phyloP scores from a whole-genome alignment of 2,888 invertebrate species.

The Patella depressa region DNA sequence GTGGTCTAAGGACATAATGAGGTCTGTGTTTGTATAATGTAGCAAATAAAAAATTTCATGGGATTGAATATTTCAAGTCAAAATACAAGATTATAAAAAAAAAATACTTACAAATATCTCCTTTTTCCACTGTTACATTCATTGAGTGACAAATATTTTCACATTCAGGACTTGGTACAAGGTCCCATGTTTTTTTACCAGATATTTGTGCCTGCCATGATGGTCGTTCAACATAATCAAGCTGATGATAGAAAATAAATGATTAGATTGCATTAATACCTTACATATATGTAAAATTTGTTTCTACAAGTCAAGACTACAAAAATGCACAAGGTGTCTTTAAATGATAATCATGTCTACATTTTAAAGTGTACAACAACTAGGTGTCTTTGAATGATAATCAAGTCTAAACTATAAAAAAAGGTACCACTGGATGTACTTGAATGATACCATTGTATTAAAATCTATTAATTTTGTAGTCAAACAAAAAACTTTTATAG shows the following conservation, averaged over 20 bases:
- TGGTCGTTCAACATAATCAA: conserved; percentile 90
- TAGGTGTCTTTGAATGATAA: too few species aligned
- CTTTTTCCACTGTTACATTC: conserved; percentile 85
- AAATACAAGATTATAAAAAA: not conserved
- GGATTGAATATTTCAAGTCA: too few species aligned
- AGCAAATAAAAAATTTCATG: not conserved
- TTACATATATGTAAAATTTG: not conserved
- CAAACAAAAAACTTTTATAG: too few species aligned
- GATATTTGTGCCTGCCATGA: conserved; percentile 95
- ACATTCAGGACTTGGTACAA: conserved; percentile 81
- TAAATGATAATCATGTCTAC: too few species aligned
- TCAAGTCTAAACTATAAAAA: too few species aligned
- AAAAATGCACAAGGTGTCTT: too few species aligned
- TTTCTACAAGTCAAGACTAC: not conserved
- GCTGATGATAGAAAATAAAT: conserved; percentile 73
- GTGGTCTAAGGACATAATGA: not conserved
- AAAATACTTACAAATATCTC: conserved; percentile 82
- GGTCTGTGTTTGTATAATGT: not conserved
- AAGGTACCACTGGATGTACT: too few species aligned
- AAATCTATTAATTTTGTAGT: too few species aligned
- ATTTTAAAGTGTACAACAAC: too few species aligned
- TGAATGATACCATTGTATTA: too few species aligned
- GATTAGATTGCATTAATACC: not conserved
- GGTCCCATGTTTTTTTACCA: conserved; percentile 87
- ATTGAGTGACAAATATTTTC: conserved; percentile 82